Evolutionary conservation across 1,140 invertebrate species (phyloP), one percentile per base, ranked within the genome.

Genomic region (Pogonomyrmex barbatus): DNA sequence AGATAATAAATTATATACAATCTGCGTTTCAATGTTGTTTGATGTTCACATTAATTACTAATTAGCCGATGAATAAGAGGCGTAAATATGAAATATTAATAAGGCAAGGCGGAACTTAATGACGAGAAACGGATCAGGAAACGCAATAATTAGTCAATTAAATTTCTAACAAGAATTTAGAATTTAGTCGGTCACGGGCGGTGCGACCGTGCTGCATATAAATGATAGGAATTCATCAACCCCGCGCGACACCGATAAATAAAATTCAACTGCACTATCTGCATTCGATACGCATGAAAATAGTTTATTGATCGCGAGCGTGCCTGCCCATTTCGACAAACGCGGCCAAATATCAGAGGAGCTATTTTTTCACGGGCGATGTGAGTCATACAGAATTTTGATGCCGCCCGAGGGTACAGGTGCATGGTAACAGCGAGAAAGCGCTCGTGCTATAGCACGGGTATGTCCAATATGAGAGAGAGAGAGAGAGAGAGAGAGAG

Each of bases 281-380:
- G 42, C 54, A 82, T 82, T 83, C 79, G 68, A 83, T 83, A 83
- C 68, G 68, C 79, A 73, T 24, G 68, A 83, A 62, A 83, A 83
- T 83, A 83, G 79, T 83, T 83, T 83, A 83, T 75, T 83, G 79
- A 83, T 83, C 79, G 79, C 42, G 42, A 60, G 39, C 54, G 39
- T 42, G 79, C 68, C 45, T 71, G 54, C 17, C 79, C 68, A 83
- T 73, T 73, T 75, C 79, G 54, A 75, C 79, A 60, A 60, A 56
- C 79, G 50, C 54, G 42, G 79, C 6, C 79, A 75, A 83, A 75
- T 68, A 83, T 81, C 68, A 62, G 68, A 50, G 68, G 75, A 75
- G 45, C 68, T 75, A 75, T 83, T 83, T 83, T 83, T 73, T 83
- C 79, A 50, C 30, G 67, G n/a, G 24, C 24, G n/a, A 75, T 60